phyloP scores from a whole-genome alignment of 2,888 invertebrate species.

The Drosophila basisetae region DNA sequence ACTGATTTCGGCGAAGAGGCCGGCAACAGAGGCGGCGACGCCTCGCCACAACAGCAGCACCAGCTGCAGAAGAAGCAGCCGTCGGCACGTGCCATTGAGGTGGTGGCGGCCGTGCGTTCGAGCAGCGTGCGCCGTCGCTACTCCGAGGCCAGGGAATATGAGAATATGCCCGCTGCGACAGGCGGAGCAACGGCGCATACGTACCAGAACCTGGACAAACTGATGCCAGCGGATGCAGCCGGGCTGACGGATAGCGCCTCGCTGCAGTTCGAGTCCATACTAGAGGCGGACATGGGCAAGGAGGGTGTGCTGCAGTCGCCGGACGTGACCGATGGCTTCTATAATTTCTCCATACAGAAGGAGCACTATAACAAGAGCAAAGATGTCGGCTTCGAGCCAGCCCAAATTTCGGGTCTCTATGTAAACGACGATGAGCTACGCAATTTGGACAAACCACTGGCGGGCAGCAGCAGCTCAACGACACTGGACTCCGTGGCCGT shows the following conservation, averaged over 20 bases:
- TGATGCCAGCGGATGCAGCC: constrained; percentile 66
- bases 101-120: constrained; percentile 77
- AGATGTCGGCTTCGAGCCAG: constrained; percentile 77
- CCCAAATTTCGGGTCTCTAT: constrained; percentile 82
- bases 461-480: constrained; percentile 42
- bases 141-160: constrained; percentile 62
- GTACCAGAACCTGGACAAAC: constrained; percentile 81
- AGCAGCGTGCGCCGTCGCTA: constrained; percentile 53
- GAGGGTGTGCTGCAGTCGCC: constrained; percentile 82
- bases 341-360: constrained; percentile 85
- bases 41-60: constrained; percentile 25
- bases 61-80: constrained; percentile 37
- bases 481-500: constrained; percentile 40
- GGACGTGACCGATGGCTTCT: constrained; percentile 85
- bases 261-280: constrained; percentile 84
- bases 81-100: constrained; percentile 60
- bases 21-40: constrained; percentile 13
- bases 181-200: constrained; percentile 54
- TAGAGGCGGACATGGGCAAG: constrained; percentile 83
- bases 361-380: constrained; percentile 84
- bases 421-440: constrained; percentile 83
- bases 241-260: constrained; percentile 84
- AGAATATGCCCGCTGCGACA: constrained; percentile 66
- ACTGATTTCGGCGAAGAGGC: constrained; percentile 59
- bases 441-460: constrained; percentile 81